A percentile compares a stretch with the other conserved stretches of the same genome.
These are phyloP conservation scores for Philereme transversata DNA, from an alignment of 2,888 invertebrate genomes.

Conservation along the genomic window DNA sequence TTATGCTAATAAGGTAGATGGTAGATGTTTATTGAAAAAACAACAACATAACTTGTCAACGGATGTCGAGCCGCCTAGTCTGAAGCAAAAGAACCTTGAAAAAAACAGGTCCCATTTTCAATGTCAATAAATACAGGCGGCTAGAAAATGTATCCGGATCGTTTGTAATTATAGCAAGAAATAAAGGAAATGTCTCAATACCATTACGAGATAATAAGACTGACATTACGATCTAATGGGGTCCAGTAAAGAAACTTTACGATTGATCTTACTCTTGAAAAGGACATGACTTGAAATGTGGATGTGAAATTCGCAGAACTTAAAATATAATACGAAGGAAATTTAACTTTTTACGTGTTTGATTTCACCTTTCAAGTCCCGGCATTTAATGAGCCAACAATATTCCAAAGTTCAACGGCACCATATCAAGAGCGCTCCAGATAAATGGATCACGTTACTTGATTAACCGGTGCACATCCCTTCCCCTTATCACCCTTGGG, in stretches of 20 bases:
- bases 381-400: conserved; percentile 69
- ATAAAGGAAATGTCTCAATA: conserved; percentile 38
- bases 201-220: conserved; percentile 22
- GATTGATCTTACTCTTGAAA: conserved; percentile 21
- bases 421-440: conserved; percentile 80
- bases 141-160: conserved; percentile 38
- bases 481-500: conserved; percentile 80
- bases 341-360: conserved; percentile 15
- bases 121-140: conserved; percentile 37
- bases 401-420: conserved; percentile 77
- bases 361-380: conserved; percentile 49
- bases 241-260: conserved; percentile 26
- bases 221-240: conserved; percentile 18
- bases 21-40: conserved; percentile 24
- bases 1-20: conserved; percentile 23
- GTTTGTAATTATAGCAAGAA: conserved; percentile 34
- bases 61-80: conserved; percentile 20
- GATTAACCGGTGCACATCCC: conserved; percentile 81
- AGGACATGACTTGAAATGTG: conserved; percentile 15
- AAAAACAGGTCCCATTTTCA: conserved; percentile 37
- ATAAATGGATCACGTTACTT: conserved; percentile 84
- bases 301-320: conserved; percentile 6
- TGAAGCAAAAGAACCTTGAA: conserved; percentile 36
- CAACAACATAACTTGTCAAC: conserved; percentile 17
- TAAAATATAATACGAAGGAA: not conserved